A percentile compares a stretch with the other conserved stretches of the same genome.
These are phyloP conservation scores for Marasmarcha lunaedactyla DNA, from an alignment of 2,888 invertebrate species.

Conservation along the genomic window DNA sequence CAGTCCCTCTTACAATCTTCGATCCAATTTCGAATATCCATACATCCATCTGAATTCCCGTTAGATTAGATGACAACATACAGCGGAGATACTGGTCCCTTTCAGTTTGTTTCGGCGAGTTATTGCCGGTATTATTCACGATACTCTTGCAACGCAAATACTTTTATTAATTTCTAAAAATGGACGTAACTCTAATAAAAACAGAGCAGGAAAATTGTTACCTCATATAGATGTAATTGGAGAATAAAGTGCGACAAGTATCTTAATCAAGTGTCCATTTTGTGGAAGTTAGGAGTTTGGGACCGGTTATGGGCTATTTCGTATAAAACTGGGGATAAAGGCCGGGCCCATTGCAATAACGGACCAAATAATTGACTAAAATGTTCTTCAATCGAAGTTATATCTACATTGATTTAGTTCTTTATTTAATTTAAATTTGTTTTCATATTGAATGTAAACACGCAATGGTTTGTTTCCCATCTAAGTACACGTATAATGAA, in stretches of 20 bases:
- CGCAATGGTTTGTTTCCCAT: no score
- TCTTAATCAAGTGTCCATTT: slow-evolving; percentile 66
- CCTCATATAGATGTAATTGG: slow-evolving; percentile 56
- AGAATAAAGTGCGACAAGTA: slow-evolving; percentile 62
- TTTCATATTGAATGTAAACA: no score
- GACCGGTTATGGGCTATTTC: slow-evolving; percentile 53
- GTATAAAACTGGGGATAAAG: slow-evolving; percentile 37
- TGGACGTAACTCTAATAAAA: no score
- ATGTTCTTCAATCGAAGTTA: slow-evolving; percentile 9
- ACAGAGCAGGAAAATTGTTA: slow-evolving; percentile 42
- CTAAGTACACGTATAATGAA: no score
- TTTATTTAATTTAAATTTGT: no score
- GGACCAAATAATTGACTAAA: slow-evolving; percentile 59
- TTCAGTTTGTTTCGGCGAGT: no score
- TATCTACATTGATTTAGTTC: not conserved
- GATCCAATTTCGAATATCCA: slow-evolving; percentile 63
- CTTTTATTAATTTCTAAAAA: no score
- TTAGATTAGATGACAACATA: slow-evolving; percentile 38
- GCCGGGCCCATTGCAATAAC: slow-evolving; percentile 36
- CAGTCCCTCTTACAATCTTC: slow-evolving; percentile 65
- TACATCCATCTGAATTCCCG: slow-evolving; percentile 48
- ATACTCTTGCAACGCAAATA: no score
- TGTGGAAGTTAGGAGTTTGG: slow-evolving; percentile 44
- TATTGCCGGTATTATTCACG: no score
- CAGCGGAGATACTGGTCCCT: not conserved